Evolutionary conservation across 2,113 vertebrate species (phyloP).

Genomic region (Drymodes brunneopygia): DNA sequence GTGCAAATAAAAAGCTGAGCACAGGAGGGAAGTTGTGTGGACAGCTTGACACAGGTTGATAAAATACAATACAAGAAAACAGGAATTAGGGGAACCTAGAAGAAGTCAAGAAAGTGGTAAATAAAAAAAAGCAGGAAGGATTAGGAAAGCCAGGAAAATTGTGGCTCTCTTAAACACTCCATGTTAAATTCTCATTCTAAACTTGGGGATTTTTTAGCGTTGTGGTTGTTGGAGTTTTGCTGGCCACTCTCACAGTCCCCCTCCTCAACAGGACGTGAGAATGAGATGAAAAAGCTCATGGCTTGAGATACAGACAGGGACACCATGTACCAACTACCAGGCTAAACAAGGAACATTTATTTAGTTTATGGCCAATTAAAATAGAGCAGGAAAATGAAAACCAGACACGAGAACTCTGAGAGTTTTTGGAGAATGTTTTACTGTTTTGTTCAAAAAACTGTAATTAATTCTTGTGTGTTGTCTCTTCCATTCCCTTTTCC

Average conservation of each 20-base stretch:
- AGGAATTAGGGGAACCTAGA: background rate
- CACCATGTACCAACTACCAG: background rate
- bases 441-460: rapidly evolving
- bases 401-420: background rate
- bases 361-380: background rate
- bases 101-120: background rate
- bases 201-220: rapidly evolving
- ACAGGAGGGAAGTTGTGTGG: background rate
- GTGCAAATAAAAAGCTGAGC: background rate
- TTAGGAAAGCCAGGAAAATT: background rate
- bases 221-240: background rate
- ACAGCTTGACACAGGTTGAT: background rate
- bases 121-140: background rate
- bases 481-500: background rate
- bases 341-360: background rate
- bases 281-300: background rate
- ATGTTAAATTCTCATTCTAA: background rate
- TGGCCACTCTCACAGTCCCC: rapidly evolving
- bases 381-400: background rate
- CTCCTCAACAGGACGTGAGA: background rate
- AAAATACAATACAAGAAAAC: background rate
- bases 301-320: background rate
- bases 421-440: background rate
- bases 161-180: background rate
- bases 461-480: background rate